Evolutionary conservation across 2,113 vertebrate genomes (phyloP).

Genomic region (Dolichallabes microphthalmus): DNA sequence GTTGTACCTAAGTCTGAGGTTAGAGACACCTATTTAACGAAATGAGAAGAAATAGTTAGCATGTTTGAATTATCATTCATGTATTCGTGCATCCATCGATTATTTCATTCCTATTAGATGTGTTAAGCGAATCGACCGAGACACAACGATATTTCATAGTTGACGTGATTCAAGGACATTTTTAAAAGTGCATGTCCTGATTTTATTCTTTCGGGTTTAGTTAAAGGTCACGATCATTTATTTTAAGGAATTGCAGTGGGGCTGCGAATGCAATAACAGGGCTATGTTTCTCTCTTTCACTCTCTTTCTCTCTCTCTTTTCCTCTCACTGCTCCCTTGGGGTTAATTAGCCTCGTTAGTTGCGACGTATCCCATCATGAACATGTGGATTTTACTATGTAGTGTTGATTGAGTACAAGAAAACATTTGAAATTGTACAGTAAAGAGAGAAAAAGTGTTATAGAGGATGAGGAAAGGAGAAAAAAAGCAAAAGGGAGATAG

Average conservation of each 20-base stretch:
- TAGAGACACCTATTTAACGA: not conserved
- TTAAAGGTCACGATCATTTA: conserved; percentile 5
- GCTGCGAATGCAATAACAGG: not conserved
- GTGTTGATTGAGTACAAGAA: not conserved
- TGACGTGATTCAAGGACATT: not conserved
- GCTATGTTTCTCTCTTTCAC: conserved; percentile 1
- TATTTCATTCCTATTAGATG: not conserved
- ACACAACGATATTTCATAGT: not conserved
- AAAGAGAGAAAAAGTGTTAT: not conserved
- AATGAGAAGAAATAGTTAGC: not conserved
- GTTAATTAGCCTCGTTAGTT: conserved; percentile 69
- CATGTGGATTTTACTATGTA: conserved; percentile 60
- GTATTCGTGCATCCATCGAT: conserved; percentile 25
- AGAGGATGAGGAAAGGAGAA: not conserved
- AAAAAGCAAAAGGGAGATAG: no score
- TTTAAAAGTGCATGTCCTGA: conserved; percentile 36
- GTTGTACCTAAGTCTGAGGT: not conserved
- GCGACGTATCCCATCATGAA: conserved; percentile 47
- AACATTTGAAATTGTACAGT: not conserved
- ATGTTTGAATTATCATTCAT: conserved; percentile 3
- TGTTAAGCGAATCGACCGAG: not conserved
- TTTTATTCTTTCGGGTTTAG: conserved; percentile 12
- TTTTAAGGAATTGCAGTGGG: not conserved
- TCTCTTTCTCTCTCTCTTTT: not conserved
- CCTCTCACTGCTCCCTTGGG: conserved; percentile 51